Conservation (phyloP, 30 jellyfish, hydroid and myxozoan species). For the Rhopilema esculentum region DNA sequence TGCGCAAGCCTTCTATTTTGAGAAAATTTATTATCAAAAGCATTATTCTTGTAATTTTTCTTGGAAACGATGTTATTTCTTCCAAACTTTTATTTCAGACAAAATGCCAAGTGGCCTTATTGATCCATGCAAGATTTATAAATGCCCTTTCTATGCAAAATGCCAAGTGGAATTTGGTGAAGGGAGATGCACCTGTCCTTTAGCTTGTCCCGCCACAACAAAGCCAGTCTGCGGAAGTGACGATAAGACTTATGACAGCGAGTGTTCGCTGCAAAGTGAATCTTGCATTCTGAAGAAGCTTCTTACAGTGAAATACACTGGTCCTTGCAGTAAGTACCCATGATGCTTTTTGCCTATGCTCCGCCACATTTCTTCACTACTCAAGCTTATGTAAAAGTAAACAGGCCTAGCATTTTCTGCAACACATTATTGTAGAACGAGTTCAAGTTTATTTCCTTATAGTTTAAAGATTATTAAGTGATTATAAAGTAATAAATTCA, state of each 20-base stretch:
- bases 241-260: conserved; percentile 60
- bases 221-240: conserved; percentile 76
- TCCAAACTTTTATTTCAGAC: not conserved
- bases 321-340: conserved; percentile 59
- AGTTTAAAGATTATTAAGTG: too few species aligned
- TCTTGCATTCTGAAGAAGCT: conserved; percentile 33
- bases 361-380: too few species aligned
- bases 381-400: too few species aligned
- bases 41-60: too few species aligned
- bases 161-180: conserved; percentile 36
- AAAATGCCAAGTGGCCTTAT: conserved; percentile 16
- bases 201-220: conserved; percentile 14
- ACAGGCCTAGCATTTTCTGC: too few species aligned
- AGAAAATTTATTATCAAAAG: too few species aligned
- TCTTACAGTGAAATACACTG: conserved; percentile 13
- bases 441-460: too few species aligned
- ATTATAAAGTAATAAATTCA: too few species aligned
- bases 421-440: too few species aligned
- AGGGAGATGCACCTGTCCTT: conserved; percentile 38
- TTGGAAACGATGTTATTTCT: not conserved
- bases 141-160: conserved; percentile 37
- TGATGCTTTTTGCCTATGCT: not conserved
- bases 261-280: conserved; percentile 53
- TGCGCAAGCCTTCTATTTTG: too few species aligned
- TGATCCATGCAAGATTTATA: conserved; percentile 30